Evolutionary conservation across 92 coral and sea anemone genomes (phyloP), one percentile per base, ranked within the genome.

Genomic region (Parazoanthus darwini): DNA sequence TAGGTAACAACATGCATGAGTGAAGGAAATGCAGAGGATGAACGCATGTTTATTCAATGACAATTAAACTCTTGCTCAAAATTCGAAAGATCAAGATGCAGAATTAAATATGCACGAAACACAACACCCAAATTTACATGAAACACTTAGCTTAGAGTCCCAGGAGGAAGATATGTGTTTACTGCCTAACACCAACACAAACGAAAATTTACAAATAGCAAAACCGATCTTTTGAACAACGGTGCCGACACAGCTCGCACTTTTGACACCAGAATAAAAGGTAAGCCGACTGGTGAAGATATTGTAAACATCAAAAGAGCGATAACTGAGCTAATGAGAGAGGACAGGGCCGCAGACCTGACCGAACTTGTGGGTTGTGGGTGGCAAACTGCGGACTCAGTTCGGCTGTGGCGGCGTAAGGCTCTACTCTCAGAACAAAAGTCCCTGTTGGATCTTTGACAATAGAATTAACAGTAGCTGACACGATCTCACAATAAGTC

Each of bases 351-450:
- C 74, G 35, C 35, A 68, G 79, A 74, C 22, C 79, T 22, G 36
- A 14, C 79, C 48, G 7, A 74, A 74, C 33, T 29, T 29, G 33
- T 29, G 33, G 33, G 33, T 29, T 80, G 65, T 48, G 84, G 65
- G 84, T 46, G 84, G 84, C 65, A 80, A 50, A 80, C 48, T 59
- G 83, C 43, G 43, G 1, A 26, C 78, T 73, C 9, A 6, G 23
- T 36, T 70, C 75, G 75, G 36, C 35, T 78, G 59, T 78, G 82
- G 50, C 59, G 50, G 42, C 42, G 42, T 39, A 29, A 29, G 11
- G 56, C 11, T 29, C 33, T 29, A 29, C 33, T 29, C 33, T 29
- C 33, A 29, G 33, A 29, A 29, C 33, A 29, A 29, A 29, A 29
- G 33, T 0, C 33, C 33, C 33, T 29, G 33, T 29, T 29, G 33